A percentile compares a stretch with the other conserved stretches of the same genome.
Evolutionary conservation across 92 coral and sea anemone species (phyloP).

Genomic region (Micromussa lordhowensis): DNA sequence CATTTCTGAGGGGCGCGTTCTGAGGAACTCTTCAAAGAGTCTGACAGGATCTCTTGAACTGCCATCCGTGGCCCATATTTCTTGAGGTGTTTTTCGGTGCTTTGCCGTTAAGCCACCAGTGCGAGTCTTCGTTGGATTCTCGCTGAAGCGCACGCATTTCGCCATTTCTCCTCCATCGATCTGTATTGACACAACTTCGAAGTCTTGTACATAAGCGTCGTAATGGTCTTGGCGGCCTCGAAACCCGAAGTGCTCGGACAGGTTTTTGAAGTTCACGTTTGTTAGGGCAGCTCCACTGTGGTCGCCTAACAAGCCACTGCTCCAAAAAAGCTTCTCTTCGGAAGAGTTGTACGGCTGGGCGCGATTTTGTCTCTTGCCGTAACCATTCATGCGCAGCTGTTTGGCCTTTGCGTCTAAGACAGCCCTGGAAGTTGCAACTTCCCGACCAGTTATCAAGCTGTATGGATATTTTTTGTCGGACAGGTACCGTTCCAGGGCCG

Average conservation of each 20-base stretch:
- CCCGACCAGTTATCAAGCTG: background rate
- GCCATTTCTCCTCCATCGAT: conserved; percentile 14
- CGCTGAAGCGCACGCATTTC: conserved; percentile 4
- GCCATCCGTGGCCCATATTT: conserved; percentile 42
- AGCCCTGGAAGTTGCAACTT: background rate
- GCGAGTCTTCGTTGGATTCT: conserved; percentile 18
- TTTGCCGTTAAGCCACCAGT: conserved; percentile 16
- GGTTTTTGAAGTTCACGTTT: conserved; percentile 26
- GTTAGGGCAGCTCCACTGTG: conserved; percentile 27
- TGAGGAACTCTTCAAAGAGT: conserved; percentile 22
- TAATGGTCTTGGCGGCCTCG: too few relatives aligned
- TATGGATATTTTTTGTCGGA: background rate
- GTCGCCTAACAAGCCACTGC: too few relatives aligned
- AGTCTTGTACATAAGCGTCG: too few relatives aligned
- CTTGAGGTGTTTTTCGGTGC: conserved; percentile 8
- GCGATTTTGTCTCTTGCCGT: conserved; percentile 31
- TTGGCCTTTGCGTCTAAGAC: background rate
- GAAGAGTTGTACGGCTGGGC: conserved; percentile 25
- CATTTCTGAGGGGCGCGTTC: conserved; percentile 3
- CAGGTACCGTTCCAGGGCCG: background rate
- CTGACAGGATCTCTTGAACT: conserved; percentile 28
- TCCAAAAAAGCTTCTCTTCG: conserved; percentile 28
- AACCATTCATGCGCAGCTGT: too few relatives aligned
- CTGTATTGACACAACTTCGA: conserved; percentile 23
- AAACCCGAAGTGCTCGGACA: conserved; percentile 33